A percentile compares a stretch with the other conserved stretches of the same genome.
These are phyloP conservation scores for Mesorhabditis belari DNA, from an alignment of 2,888 invertebrate species.

Conservation along the genomic window DNA sequence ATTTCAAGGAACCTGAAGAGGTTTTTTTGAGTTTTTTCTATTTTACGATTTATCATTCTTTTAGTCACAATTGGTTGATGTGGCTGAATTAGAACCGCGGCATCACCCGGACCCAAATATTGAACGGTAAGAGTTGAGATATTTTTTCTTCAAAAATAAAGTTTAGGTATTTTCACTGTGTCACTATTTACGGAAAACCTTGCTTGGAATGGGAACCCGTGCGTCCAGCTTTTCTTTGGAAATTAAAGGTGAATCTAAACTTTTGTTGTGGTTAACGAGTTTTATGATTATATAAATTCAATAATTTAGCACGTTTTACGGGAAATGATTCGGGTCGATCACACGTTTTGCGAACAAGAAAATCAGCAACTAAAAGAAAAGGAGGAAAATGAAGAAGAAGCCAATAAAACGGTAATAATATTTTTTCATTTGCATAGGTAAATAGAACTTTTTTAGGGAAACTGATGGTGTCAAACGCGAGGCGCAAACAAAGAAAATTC, in stretches of 20 bases:
- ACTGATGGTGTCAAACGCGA: background rate
- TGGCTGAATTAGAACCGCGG: background rate
- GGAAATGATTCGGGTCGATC: constrained; percentile 26
- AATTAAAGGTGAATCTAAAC: background rate
- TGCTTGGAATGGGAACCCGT: background rate
- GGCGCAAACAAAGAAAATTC: background rate
- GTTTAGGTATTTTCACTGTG: background rate
- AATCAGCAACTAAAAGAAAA: background rate
- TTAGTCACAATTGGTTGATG: background rate
- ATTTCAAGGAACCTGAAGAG: background rate
- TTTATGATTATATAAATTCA: no score
- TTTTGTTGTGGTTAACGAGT: background rate
- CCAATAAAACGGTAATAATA: constrained; percentile 6
- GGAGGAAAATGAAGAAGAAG: constrained; percentile 4
- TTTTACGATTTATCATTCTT: background rate
- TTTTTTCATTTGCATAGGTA: constrained; percentile 2
- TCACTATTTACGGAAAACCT: background rate
- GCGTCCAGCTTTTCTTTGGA: background rate
- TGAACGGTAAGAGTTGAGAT: background rate
- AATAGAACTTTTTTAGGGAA: background rate
- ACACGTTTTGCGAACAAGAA: constrained; percentile 3
- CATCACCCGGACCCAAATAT: background rate
- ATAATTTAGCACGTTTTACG: constrained; percentile 34
- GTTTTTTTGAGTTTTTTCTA: background rate
- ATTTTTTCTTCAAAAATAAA: no score